phyloP scores from a whole-genome alignment of 2,113 vertebrate species.

The Hyaena hyaena region DNA sequence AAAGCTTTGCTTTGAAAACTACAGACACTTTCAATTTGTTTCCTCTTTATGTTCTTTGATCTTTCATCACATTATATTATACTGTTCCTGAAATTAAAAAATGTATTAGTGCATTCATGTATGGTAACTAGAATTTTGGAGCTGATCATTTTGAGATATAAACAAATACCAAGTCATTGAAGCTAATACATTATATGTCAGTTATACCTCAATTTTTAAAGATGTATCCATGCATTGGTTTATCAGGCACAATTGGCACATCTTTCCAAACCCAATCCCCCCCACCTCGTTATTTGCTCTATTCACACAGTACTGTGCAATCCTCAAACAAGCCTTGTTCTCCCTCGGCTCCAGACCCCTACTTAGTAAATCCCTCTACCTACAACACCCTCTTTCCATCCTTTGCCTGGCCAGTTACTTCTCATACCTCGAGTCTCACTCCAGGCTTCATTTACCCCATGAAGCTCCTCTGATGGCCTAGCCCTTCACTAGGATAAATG shows the following conservation, averaged over 20 bases:
- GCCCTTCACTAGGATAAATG: background rate
- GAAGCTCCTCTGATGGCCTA: background rate
- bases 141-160: background rate
- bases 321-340: background rate
- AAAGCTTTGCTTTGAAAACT: background rate
- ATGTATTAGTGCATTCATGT: rapidly evolving
- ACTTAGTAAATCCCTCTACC: background rate
- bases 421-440: background rate
- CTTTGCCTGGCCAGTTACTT: background rate
- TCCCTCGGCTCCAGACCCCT: rapidly evolving
- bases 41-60: background rate
- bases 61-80: background rate
- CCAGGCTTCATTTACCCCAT: background rate
- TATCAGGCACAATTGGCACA: rapidly evolving
- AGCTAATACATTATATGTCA: background rate
- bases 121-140: background rate
- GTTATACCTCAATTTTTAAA: background rate
- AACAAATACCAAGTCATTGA: background rate
- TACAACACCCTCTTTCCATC: background rate
- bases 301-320: rapidly evolving
- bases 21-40: background rate
- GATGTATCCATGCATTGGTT: rapidly evolving
- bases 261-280: rapidly evolving
- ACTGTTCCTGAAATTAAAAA: background rate
- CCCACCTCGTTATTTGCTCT: rapidly evolving